Evolutionary conservation across 2,797 vertebrate species (phyloP).

Genomic region (Nothura maculosa): DNA sequence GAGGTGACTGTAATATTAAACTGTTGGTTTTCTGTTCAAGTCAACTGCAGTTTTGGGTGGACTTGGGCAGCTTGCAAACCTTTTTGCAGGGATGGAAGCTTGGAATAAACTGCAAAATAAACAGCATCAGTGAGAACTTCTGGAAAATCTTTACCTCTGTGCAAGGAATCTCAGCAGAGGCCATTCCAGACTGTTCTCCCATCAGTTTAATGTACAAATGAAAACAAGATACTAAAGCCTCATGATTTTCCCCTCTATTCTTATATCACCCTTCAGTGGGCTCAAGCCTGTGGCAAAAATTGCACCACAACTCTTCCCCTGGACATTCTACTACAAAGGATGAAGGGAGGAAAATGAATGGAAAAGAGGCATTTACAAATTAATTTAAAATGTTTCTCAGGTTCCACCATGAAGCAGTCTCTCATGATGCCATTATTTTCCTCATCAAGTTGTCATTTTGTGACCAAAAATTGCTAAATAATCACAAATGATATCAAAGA

Average conservation of each 20-base stretch:
- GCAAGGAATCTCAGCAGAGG: not conserved
- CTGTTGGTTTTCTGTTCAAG: not conserved
- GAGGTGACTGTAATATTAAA: not conserved
- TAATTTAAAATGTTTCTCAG: not conserved
- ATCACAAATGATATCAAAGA: not conserved
- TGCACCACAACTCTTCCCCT: not conserved
- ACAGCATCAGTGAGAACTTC: not conserved
- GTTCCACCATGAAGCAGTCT: not conserved
- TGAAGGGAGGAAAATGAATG: not conserved
- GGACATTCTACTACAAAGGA: not conserved
- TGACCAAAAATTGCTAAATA: not conserved
- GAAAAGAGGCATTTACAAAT: not conserved
- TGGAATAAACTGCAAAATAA: not conserved
- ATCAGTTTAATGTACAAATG: not conserved
- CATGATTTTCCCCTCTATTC: not conserved
- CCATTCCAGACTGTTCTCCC: not conserved
- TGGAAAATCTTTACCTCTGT: not conserved
- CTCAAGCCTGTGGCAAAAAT: not conserved
- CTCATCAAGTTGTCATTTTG: not conserved
- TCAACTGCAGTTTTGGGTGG: not conserved
- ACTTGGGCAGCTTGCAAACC: not conserved
- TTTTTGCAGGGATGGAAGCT: not conserved
- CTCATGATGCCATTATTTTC: not conserved
- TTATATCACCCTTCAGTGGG: not conserved
- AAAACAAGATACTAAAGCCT: not conserved